Base-by-base conservation (phyloP, 1,140 invertebrate species). In the Kradibia gibbosae region DNA sequence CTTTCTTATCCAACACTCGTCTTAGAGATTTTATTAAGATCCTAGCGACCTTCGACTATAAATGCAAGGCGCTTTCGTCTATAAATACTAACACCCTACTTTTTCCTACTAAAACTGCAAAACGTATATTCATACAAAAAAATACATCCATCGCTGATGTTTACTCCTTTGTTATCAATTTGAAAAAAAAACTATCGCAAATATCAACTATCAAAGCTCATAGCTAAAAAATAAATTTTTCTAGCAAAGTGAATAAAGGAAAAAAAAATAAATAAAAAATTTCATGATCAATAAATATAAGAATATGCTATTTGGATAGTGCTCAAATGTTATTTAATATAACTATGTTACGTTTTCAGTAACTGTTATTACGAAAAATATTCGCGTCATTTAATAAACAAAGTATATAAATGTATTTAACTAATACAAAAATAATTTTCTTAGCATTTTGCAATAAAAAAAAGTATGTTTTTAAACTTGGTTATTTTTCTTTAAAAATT, bases 1-100 rank as follows among this genome's bases (percentile, higher is more conserved):
- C 71, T 80, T 80, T 78, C 67, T 80, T 80, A 80, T 80, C 71
- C 71, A 31, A 45, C 53, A 50, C 70, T 55, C 22, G 22, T 7
- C 39, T 70, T 39, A 36, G 84, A 90, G 89, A 91, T 91, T 91
- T 90, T 91, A 90, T 91, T 91, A 90, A 91, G 90, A 91, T 90
- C 88, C 84, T 62, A 67, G 53, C 85, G 84, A 88, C 88, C 86
- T 82, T 72, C 84, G 84, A 87, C 87, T 82, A 89, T 91, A 91
- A 91, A 91, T 86, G 88, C 86, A 87, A 88, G 88, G 85, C 85
- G 86, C 83, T 86, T 85, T 81, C 78, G 78, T 80, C 73, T 82
- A 67, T 78, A 82, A 82, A 82, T 80, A 73, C 73, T 87, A 87
- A 87, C 87, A 85, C 84, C 78, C 76, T 53, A 79, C 28, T 20